These are phyloP conservation scores for Helleia helle DNA, from an alignment of 2,888 invertebrate genomes.

Conservation along the genomic window DNA sequence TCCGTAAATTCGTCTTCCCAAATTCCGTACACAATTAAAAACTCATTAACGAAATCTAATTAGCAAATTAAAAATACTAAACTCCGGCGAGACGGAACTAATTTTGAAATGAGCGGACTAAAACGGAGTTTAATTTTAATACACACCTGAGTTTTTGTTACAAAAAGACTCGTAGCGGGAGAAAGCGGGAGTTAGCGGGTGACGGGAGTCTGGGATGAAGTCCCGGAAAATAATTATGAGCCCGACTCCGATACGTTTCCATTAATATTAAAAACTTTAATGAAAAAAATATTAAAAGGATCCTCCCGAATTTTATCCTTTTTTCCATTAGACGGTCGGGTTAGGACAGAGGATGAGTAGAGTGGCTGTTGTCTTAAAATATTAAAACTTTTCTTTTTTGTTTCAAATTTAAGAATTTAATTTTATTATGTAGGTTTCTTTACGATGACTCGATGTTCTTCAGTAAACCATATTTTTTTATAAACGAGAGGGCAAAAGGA, in stretches of 20 bases:
- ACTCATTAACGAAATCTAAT: constrained; percentile 9
- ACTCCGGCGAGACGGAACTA: constrained; percentile 37
- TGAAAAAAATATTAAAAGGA: constrained; percentile 72
- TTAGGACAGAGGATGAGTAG: constrained; percentile 29
- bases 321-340: constrained; percentile 62
- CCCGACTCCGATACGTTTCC: constrained; percentile 52
- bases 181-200: too few species aligned
- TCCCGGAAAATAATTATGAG: constrained; percentile 61
- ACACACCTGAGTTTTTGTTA: constrained; percentile 26
- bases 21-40: too few species aligned
- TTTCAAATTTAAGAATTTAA: too few species aligned
- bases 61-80: constrained; percentile 3
- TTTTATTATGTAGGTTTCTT: neutral
- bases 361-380: constrained; percentile 23
- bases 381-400: too few species aligned
- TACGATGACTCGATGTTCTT: neutral
- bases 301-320: constrained; percentile 61
- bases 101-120: constrained; percentile 21
- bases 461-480: too few species aligned
- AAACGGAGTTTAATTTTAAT: constrained; percentile 18
- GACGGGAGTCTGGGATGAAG: constrained; percentile 30
- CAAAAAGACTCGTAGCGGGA: constrained; percentile 17
- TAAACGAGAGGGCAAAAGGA: too few species aligned
- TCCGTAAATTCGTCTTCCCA: too few species aligned
- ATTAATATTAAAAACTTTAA: constrained; percentile 74